Base-by-base conservation (phyloP, 2,113 vertebrate species). In the Cynoglossus semilaevis region DNA sequence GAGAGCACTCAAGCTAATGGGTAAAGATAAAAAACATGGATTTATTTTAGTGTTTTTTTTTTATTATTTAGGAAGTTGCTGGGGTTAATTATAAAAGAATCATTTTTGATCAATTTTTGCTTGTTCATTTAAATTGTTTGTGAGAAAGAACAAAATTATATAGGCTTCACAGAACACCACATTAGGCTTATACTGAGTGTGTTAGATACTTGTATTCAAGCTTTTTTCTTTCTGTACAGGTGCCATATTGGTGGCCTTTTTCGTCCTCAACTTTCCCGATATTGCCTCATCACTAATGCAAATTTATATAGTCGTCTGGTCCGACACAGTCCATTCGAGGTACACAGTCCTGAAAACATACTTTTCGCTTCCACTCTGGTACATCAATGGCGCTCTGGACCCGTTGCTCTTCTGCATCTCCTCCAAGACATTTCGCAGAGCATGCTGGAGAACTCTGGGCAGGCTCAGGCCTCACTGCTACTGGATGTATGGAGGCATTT, bases 371-470 rank as follows among this genome's bases (percentile, higher is more conserved):
- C 91, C 89, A 2, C 84, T 92, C 48, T 92, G 91, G 91, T 92
- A 92, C 41, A 84, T 91, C 49, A 92, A 87, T 7, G 84, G 88
- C 1, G 88, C 90, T 44, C 72, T 92, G 67, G 91, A 92, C 70
- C 90, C 91, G 0, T 79, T 92, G 7, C 76, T 92, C 18, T 92
- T 92, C 70, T 92, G 90, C 41, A 88, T 92, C 59, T 92, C 91
- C 34, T 92, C 91, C 1, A 77, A 80, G 56, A 89, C 82, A 5
- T 91, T 92, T 66, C 83, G 91, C 14, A 79, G 80, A 67, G 90
- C 88, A 0, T 91, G 91, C 72, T 82, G 80, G 80, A 88, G 88
- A 66, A 92, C 86, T 15, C 46, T 92, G 18, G 40, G 46, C 0
- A 57, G 72, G 14, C 52, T 88, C 15, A 67, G 63, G 42, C 74